Conservation (phyloP, 2,113 vertebrate species). For the Capra hircus region DNA sequence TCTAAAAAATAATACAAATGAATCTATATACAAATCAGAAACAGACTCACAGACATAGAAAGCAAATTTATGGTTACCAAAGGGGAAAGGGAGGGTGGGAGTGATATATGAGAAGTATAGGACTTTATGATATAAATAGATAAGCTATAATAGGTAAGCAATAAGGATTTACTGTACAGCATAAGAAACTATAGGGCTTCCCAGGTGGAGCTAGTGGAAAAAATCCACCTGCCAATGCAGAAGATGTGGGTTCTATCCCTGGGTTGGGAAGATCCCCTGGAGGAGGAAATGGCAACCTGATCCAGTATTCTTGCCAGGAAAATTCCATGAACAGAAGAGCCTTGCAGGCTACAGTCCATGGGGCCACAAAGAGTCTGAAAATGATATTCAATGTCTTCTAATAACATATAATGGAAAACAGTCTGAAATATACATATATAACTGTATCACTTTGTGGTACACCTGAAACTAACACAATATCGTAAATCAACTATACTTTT, state of each 20-base stretch:
- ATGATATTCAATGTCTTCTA: not conserved
- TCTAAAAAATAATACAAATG: not conserved
- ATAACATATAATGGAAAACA: not conserved
- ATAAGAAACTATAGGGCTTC: not conserved
- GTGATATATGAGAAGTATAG: not conserved
- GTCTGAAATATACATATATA: not conserved
- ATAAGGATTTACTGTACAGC: not conserved
- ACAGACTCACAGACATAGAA: not conserved
- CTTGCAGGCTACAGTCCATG: not conserved
- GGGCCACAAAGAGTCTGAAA: not conserved
- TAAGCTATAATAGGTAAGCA: not conserved
- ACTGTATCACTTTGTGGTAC: not conserved
- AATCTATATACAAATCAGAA: not conserved
- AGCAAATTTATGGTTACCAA: not conserved
- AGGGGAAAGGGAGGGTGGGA: not conserved
- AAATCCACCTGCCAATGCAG: not conserved
- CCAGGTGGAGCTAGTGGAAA: not conserved
- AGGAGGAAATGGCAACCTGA: not conserved
- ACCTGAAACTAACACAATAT: not conserved
- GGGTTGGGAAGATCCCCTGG: not conserved
- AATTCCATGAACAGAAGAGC: not conserved
- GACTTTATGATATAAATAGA: not conserved
- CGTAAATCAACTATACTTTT: not conserved
- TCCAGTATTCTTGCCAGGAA: not conserved
- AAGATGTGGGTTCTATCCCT: not conserved